A percentile compares a stretch with the other conserved stretches of the same genome.
Conservation (phyloP, 2,797 vertebrate species). For the Babyrousa celebensis region DNA sequence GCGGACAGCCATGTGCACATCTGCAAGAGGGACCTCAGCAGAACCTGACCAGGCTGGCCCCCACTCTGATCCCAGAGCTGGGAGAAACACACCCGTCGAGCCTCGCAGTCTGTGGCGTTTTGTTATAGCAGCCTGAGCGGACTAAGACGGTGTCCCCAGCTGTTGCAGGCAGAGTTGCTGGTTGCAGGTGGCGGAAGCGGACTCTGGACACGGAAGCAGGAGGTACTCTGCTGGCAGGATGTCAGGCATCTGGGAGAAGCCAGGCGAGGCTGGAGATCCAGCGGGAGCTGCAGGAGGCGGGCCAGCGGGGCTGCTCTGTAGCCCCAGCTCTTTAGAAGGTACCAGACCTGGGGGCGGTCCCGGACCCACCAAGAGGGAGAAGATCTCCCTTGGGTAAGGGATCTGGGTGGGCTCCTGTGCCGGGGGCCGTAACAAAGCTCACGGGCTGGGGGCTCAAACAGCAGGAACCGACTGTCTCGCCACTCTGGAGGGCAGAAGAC, state of each 20-base stretch:
- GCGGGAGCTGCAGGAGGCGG: conserved; percentile 28
- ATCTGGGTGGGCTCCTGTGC: not conserved
- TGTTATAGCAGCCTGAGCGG: not conserved
- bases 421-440: not conserved
- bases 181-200: not conserved
- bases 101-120: rapidly evolving
- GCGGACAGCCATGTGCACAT: rapidly evolving
- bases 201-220: not conserved
- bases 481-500: not conserved
- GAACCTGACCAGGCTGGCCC: not conserved
- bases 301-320: not conserved
- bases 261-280: conserved; percentile 51
- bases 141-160: not conserved
- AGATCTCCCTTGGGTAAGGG: rapidly evolving
- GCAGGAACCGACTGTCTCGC: not conserved
- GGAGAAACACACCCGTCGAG: not conserved
- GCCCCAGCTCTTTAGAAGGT: too few relatives aligned
- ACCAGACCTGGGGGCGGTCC: not conserved
- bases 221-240: not conserved
- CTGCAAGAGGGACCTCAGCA: not conserved
- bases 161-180: not conserved
- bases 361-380: too few relatives aligned
- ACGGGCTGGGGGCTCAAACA: not conserved
- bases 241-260: not conserved
- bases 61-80: not conserved